Percentiles rank a stretch among this genome's conserved stretches.
Evolutionary conservation across 2,888 invertebrate genomes (phyloP).

Genomic region (Neria commutata): DNA sequence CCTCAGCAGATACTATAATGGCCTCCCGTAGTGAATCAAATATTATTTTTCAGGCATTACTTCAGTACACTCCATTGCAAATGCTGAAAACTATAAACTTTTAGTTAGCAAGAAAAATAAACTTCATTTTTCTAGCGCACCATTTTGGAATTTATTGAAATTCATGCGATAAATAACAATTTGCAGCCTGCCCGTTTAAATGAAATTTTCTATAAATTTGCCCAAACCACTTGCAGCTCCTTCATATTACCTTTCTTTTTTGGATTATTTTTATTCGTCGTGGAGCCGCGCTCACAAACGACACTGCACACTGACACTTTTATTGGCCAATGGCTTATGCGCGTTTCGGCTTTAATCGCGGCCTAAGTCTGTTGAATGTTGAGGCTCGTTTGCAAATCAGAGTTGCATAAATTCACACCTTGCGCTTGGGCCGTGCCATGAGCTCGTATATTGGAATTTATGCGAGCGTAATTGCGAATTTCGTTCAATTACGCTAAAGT

Average conservation of each 20-base stretch:
- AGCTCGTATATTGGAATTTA: neutral
- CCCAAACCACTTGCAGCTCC: neutral
- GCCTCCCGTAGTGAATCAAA: too few relatives aligned
- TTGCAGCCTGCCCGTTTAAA: constrained; percentile 38
- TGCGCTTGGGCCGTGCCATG: too few relatives aligned
- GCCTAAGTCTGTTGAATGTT: constrained; percentile 26
- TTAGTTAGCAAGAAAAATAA: too few relatives aligned
- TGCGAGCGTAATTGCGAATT: neutral
- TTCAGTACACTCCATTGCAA: too few relatives aligned
- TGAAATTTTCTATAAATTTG: neutral
- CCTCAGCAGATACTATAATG: too few relatives aligned
- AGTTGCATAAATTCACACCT: constrained; percentile 45
- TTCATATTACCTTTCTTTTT: too few relatives aligned
- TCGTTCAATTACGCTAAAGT: too few relatives aligned
- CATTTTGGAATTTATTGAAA: constrained; percentile 45
- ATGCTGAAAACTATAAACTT: too few relatives aligned
- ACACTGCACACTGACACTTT: neutral
- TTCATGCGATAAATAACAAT: constrained; percentile 48
- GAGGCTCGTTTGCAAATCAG: constrained; percentile 48
- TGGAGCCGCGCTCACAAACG: neutral
- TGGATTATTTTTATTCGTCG: too few relatives aligned
- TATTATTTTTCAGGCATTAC: too few relatives aligned
- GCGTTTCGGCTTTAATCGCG: neutral
- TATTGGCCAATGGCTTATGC: neutral
- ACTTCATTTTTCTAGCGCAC: too few relatives aligned